phyloP scores from a whole-genome alignment of 2,888 invertebrate species.

The Terebella lapidaria region DNA sequence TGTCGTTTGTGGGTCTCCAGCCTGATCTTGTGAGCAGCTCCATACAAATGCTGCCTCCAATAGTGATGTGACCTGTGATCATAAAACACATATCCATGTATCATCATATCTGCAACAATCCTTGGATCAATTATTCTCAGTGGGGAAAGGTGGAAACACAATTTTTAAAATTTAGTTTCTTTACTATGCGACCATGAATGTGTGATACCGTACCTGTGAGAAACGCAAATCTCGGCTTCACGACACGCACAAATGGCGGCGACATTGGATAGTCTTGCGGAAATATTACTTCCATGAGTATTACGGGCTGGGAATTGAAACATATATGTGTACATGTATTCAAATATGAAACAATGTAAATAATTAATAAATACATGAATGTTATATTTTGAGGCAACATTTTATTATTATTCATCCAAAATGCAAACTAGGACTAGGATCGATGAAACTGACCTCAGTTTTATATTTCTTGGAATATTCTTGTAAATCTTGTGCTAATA shows the following conservation, averaged over 20 bases:
- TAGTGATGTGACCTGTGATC: constrained; percentile 49
- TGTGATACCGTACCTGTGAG: constrained; percentile 46
- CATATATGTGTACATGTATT: no score
- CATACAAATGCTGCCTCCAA: constrained; percentile 50
- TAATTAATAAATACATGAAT: no score
- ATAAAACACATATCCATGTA: no score
- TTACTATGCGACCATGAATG: no score
- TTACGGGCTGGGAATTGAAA: constrained; percentile 34
- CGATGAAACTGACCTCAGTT: constrained; percentile 35
- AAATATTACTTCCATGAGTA: constrained; percentile 43
- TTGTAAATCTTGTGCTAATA: constrained; percentile 35
- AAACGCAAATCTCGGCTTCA: constrained; percentile 41
- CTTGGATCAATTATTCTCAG: no score
- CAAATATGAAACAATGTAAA: no score
- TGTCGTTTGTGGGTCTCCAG: constrained; percentile 47
- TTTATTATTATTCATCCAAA: no score
- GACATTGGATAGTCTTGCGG: constrained; percentile 42
- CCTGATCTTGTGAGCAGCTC: constrained; percentile 46
- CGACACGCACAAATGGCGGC: constrained; percentile 44
- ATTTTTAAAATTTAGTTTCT: no score
- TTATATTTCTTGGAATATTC: constrained; percentile 32
- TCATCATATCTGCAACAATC: no score
- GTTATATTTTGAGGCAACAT: not conserved
- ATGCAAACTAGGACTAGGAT: no score
- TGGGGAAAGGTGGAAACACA: no score